Evolutionary conservation across 2,113 vertebrate species (phyloP).

Genomic region (Lophius piscatorius): DNA sequence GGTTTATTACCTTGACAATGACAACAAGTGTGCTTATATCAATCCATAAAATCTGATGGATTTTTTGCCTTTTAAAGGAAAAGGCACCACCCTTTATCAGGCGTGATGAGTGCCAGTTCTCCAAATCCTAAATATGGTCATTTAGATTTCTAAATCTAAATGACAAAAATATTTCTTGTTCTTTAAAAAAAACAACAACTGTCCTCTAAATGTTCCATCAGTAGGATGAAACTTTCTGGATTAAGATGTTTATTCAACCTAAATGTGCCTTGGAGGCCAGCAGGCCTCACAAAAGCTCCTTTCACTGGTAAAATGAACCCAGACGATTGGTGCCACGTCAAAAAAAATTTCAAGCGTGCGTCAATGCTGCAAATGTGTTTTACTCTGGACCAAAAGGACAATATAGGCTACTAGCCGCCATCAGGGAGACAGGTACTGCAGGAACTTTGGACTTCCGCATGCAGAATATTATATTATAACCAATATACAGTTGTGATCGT

Average conservation of each 20-base stretch:
- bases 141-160: too few species aligned
- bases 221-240: constrained; percentile 4
- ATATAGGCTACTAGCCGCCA: too few species aligned
- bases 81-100: too few species aligned
- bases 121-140: too few species aligned
- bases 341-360: constrained; percentile 10
- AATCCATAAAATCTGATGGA: not conserved
- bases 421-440: too few species aligned
- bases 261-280: constrained; percentile 32
- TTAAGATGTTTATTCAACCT: constrained; percentile 50
- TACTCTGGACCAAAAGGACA: too few species aligned
- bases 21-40: not conserved
- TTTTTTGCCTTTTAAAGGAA: constrained; percentile 3
- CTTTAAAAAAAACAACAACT: not conserved
- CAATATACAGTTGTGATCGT: too few species aligned
- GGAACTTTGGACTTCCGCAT: too few species aligned
- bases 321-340: constrained; percentile 60
- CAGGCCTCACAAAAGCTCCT: constrained; percentile 67
- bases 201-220: constrained; percentile 12
- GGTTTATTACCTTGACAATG: not conserved
- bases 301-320: constrained; percentile 56
- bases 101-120: too few species aligned
- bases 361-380: constrained; percentile 12
- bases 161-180: not conserved
- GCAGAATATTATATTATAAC: too few species aligned